Conservation (phyloP, 2,797 vertebrate genomes). For the Acrocephalus scirpaceus region DNA sequence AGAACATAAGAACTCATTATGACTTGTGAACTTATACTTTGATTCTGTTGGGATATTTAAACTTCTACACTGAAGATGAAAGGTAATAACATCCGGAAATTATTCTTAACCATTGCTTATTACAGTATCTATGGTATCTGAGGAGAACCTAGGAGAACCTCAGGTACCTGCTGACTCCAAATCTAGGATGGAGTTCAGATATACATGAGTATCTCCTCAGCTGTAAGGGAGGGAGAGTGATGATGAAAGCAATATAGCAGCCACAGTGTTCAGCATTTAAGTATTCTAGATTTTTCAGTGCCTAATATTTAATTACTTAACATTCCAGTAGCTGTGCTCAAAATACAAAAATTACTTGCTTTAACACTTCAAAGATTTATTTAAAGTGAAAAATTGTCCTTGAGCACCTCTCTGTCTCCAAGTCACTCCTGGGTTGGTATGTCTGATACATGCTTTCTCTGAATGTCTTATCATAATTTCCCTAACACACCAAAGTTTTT, state of each 20-base stretch:
- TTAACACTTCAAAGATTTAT: not conserved
- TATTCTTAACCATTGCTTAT: not conserved
- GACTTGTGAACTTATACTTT: not conserved
- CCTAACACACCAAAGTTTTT: not conserved
- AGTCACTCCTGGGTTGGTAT: not conserved
- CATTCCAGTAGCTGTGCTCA: not conserved
- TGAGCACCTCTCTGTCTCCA: not conserved
- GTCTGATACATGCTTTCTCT: not conserved
- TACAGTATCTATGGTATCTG: not conserved
- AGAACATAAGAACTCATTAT: not conserved
- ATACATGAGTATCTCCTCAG: not conserved
- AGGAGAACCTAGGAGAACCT: not conserved
- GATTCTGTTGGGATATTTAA: not conserved
- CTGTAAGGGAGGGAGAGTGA: not conserved
- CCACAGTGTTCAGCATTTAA: not conserved
- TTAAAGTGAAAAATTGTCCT: not conserved
- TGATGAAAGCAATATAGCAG: not conserved
- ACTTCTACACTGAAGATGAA: not conserved
- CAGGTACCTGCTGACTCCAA: not conserved
- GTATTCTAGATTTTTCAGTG: not conserved
- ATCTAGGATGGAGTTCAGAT: not conserved
- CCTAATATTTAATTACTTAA: not conserved
- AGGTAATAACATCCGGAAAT: not conserved
- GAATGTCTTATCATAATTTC: not conserved
- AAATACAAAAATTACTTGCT: not conserved